Evolutionary conservation across 2,888 invertebrate genomes (phyloP), one percentile per base, ranked within the genome.

Genomic region (Hemaris fuciformis): DNA sequence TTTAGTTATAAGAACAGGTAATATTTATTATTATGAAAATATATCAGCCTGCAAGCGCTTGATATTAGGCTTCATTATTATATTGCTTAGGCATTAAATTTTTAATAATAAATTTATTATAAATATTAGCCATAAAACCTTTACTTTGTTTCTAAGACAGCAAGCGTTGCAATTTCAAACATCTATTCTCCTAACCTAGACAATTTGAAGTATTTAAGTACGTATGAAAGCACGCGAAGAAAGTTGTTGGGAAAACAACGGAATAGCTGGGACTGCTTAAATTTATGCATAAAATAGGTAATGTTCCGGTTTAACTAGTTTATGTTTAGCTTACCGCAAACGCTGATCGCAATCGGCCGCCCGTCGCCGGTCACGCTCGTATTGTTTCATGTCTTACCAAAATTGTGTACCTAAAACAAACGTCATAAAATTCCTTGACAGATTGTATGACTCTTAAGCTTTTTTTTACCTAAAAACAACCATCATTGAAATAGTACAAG

Each of bases 331-430:
- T 67, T 62, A 73, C 66, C 69, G 63, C 69, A 70, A 69, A 71
- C 69, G 63, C 74, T 75, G 87, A 89, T 89, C 83, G 77, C 82
- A 82, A 87, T 88, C 88, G 79, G 76, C 74, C 73, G 75, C 70
- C 73, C 72, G 72, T 72, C 66, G 69, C 73, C 73, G 81, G 86
- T 88, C 88, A 89, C 88, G 89, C 82, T 83, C 82, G 84, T 81
- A 89, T 89, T 89, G 89, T 89, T 84, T 77, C 66, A 72, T 66
- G 76, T 72, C 76, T 73, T 72, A 72, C 81, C 84, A 70, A 87
- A 87, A 84, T 85, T 85, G 84, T 79, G 70, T 76, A 76, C 77
- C 79, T 71, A 79, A 76, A 70, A 74, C 80, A 78, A 79, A 85
- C 80, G 81, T 53, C 18, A 31, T 27, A 31, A 53, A 5, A 31